Conservation (phyloP, 2,888 invertebrate genomes). For the Drosophila helvetica region DNA sequence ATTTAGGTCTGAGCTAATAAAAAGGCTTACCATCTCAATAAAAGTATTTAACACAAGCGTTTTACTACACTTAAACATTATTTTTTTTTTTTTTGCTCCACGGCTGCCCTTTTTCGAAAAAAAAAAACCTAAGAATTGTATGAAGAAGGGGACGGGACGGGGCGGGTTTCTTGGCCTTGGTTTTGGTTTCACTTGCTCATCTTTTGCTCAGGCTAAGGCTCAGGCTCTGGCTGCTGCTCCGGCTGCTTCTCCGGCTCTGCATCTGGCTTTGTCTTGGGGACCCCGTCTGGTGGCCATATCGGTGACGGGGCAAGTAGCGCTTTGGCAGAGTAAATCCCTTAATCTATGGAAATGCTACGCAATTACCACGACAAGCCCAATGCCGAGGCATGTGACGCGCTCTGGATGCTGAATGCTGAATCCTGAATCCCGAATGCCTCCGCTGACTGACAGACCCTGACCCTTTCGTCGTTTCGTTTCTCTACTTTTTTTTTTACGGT, state of each 20-base stretch:
- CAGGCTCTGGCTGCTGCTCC: too few species aligned
- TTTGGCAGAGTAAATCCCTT: conserved; percentile 75
- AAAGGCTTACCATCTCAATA: conserved; percentile 83
- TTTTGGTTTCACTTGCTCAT: conserved; percentile 51
- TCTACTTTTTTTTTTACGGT: conserved; percentile 20
- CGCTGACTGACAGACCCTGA: conserved; percentile 69
- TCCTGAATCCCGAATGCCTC: conserved; percentile 30
- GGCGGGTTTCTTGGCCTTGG: conserved; percentile 45
- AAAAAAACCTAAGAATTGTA: not conserved
- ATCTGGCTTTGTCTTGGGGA: conserved; percentile 39
- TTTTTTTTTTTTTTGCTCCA: conserved; percentile 41
- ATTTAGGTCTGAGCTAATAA: conserved; percentile 81
- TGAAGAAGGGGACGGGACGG: not conserved
- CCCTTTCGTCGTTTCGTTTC: conserved; percentile 71
- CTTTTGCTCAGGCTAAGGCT: conserved; percentile 23
- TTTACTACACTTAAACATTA: conserved; percentile 80
- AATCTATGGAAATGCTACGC: conserved; percentile 83
- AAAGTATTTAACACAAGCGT: conserved; percentile 84
- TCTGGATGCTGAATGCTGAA: conserved; percentile 29
- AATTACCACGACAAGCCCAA: conserved; percentile 80
- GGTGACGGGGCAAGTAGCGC: conserved; percentile 59
- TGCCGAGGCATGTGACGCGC: conserved; percentile 68
- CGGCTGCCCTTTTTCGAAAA: conserved; percentile 21
- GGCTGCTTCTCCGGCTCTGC: too few species aligned
- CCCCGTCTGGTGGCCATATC: conserved; percentile 51